These are phyloP conservation scores for Allenopithecus nigroviridis DNA, from an alignment of 2,797 vertebrate species.

Conservation along the genomic window DNA sequence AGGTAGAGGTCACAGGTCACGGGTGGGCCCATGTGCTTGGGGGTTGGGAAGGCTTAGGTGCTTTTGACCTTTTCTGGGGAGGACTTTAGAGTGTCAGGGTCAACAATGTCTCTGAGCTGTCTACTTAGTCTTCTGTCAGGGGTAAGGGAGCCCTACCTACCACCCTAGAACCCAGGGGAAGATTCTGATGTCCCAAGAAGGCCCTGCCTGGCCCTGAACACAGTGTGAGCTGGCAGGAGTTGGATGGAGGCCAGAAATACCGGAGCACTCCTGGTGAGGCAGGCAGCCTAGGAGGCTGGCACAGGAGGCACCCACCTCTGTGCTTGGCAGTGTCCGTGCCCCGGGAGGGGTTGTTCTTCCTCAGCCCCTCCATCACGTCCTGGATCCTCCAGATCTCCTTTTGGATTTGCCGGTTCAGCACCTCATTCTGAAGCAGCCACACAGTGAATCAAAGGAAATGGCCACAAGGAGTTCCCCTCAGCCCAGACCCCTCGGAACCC, in stretches of 20 bases:
- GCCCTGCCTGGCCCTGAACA: neutral
- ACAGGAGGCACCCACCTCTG: conserved; percentile 84
- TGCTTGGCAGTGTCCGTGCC: conserved; percentile 96
- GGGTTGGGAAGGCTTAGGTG: neutral
- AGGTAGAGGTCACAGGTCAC: neutral
- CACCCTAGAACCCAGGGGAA: neutral
- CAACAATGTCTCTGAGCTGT: neutral
- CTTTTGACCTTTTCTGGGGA: neutral
- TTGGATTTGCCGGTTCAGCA: conserved; percentile 93
- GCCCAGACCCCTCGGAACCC: fast-evolving
- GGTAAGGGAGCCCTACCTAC: neutral
- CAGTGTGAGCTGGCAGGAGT: fast-evolving
- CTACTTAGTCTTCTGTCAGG: neutral
- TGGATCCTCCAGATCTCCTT: conserved; percentile 98
- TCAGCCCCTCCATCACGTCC: conserved; percentile 95
- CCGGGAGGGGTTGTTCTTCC: conserved; percentile 94
- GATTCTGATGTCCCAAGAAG: neutral
- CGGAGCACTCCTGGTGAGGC: neutral
- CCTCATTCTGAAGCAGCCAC: conserved; percentile 87
- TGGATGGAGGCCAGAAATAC: neutral
- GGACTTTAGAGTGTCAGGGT: neutral
- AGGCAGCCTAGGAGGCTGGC: neutral
- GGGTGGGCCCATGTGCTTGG: fast-evolving
- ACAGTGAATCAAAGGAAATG: neutral
- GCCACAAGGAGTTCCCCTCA: fast-evolving